Evolutionary conservation across 2,888 invertebrate species (phyloP).

Genomic region (Cyaniris semiargus): DNA sequence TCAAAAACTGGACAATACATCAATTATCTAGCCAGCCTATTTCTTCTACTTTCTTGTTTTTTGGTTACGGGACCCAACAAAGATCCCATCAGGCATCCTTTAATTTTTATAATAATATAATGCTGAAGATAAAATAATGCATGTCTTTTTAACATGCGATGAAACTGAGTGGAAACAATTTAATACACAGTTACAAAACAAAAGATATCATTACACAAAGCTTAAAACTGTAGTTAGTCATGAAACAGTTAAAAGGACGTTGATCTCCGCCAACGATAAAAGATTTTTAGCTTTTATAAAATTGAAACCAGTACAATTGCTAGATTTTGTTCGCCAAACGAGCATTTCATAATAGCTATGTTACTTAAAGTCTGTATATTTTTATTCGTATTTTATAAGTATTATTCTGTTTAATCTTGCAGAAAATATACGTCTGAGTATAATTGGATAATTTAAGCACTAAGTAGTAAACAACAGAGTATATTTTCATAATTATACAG

Average conservation of each 20-base stretch:
- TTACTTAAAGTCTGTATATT: constrained; percentile 8
- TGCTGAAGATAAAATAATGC: neutral
- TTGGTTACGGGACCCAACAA: neutral
- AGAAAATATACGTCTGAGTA: neutral
- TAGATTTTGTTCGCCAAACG: constrained; percentile 13
- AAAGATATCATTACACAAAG: constrained; percentile 6
- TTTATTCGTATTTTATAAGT: neutral
- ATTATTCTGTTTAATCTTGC: neutral
- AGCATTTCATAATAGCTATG: neutral
- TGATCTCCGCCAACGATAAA: neutral
- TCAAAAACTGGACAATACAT: neutral
- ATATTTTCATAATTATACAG: neutral
- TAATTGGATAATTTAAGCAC: neutral
- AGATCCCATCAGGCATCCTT: neutral
- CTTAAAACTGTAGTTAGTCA: constrained; percentile 6
- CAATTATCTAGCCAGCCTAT: too few species aligned
- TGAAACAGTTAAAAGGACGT: constrained; percentile 5
- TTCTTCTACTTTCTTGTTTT: neutral
- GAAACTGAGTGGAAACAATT: neutral
- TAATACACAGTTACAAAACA: neutral
- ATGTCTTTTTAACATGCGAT: neutral
- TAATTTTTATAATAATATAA: neutral
- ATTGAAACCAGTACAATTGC: constrained; percentile 21
- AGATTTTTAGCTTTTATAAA: constrained; percentile 19
- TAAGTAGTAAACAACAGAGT: neutral